phyloP scores from a whole-genome alignment of 1,140 invertebrate genomes.

The Frieseomelitta varia region DNA sequence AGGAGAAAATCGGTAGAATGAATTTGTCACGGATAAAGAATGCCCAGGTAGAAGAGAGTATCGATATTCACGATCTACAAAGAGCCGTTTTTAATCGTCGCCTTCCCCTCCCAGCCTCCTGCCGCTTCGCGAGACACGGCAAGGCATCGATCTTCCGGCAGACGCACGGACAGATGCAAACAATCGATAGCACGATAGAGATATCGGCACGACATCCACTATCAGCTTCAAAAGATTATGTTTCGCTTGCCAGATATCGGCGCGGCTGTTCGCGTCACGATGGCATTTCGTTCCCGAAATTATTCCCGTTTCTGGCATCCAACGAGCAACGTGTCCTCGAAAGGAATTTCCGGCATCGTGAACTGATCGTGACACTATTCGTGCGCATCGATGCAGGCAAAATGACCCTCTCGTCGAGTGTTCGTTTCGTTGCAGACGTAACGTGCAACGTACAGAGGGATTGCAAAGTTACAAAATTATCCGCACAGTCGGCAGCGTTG shows the following conservation, averaged over 20 bases:
- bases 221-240: constrained; percentile 65
- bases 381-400: neutral
- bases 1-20: neutral
- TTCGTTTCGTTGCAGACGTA: too few relatives aligned
- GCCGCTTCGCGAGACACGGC: constrained; percentile 8
- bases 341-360: constrained; percentile 22
- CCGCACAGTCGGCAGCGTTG: too few relatives aligned
- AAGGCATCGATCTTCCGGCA: constrained; percentile 24
- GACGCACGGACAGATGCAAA: constrained; percentile 23
- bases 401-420: neutral
- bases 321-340: constrained; percentile 7
- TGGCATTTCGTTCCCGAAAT: constrained; percentile 35
- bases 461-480: neutral
- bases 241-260: constrained; percentile 39
- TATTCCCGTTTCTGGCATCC: constrained; percentile 43
- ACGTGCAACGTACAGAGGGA: neutral
- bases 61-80: neutral
- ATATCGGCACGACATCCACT: constrained; percentile 57
- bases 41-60: neutral
- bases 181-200: constrained; percentile 10
- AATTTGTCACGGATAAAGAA: constrained; percentile 21
- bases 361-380: constrained; percentile 14
- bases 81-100: constrained; percentile 26
- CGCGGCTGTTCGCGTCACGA: constrained; percentile 16
- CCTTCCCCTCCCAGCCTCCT: neutral